Conservation (phyloP, 2,888 invertebrate genomes). For the Drosophila lutescens region DNA sequence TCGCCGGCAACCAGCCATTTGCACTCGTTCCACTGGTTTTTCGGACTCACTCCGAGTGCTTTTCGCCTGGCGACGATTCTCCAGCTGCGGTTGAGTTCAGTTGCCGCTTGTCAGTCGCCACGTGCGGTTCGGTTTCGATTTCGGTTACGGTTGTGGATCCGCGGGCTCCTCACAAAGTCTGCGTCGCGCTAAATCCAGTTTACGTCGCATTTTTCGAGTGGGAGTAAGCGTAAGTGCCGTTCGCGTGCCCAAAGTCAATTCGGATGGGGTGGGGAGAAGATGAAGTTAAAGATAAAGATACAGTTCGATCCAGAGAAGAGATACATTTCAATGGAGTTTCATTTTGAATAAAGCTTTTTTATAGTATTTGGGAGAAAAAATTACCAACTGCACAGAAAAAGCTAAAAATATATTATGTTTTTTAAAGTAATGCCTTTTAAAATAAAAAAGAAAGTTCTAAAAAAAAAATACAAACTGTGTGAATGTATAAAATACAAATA, state of each 20-base stretch:
- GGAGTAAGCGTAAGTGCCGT: constrained; percentile 35
- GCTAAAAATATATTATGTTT: too few relatives aligned
- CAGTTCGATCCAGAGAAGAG: constrained; percentile 45
- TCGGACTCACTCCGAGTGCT: constrained; percentile 21
- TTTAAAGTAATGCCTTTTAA: too few relatives aligned
- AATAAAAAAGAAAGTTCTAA: too few relatives aligned
- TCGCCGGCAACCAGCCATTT: constrained; percentile 66
- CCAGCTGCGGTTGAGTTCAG: constrained; percentile 54
- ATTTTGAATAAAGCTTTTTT: constrained; percentile 4
- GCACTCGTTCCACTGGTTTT: constrained; percentile 47
- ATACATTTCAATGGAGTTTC: constrained; percentile 8
- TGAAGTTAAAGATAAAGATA: constrained; percentile 13
- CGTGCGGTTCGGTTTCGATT: constrained; percentile 64
- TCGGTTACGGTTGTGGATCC: constrained; percentile 1
- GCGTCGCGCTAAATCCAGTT: constrained; percentile 24
- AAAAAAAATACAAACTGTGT: too few relatives aligned
- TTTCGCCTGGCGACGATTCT: constrained; percentile 32
- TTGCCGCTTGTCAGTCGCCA: constrained; percentile 77
- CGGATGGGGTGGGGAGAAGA: constrained; percentile 7
- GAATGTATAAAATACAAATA: too few relatives aligned
- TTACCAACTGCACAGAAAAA: not conserved
- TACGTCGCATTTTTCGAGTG: constrained; percentile 22
- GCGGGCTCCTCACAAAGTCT: not conserved
- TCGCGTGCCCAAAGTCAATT: constrained; percentile 48
- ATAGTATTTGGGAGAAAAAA: not conserved